Percentiles rank a stretch among this genome's conserved stretches.
Evolutionary conservation across 2,888 invertebrate genomes (phyloP).

Genomic region (Fabriciana adippe): DNA sequence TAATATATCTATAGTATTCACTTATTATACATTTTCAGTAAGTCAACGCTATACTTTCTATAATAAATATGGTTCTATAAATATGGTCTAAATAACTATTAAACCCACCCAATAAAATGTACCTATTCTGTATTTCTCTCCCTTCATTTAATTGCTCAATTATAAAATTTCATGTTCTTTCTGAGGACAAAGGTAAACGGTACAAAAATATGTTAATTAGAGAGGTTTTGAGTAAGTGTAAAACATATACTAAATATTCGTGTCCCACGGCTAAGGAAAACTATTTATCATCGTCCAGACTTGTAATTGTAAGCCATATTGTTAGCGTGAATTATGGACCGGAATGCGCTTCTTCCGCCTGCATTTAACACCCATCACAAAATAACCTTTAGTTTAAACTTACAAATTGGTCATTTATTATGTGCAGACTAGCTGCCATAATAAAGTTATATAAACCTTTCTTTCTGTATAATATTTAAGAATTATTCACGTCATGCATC

Average conservation of each 20-base stretch:
- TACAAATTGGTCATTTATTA: slow-evolving; percentile 38
- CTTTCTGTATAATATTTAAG: background rate
- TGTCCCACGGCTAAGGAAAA: slow-evolving; percentile 69
- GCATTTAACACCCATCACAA: slow-evolving; percentile 46
- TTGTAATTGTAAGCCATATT: slow-evolving; percentile 79
- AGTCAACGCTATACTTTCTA: too few species aligned
- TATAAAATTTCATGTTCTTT: too few species aligned
- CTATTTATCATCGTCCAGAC: slow-evolving; percentile 78
- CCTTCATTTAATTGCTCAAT: too few species aligned
- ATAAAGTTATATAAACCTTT: background rate
- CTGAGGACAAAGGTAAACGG: background rate
- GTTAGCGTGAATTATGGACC: slow-evolving; percentile 74
- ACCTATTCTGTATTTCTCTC: too few species aligned
- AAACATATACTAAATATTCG: slow-evolving; percentile 52
- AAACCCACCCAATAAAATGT: too few species aligned
- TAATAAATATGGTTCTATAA: too few species aligned
- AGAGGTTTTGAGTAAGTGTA: slow-evolving; percentile 39
- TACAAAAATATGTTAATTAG: slow-evolving; percentile 29
- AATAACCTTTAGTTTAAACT: slow-evolving; percentile 42
- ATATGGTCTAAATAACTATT: too few species aligned
- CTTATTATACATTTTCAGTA: too few species aligned
- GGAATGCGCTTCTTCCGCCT: slow-evolving; percentile 68
- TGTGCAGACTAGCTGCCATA: background rate
- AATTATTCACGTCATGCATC: background rate
- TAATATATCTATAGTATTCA: too few species aligned